Evolutionary conservation across 1,140 invertebrate species (phyloP).

Genomic region (Dendrolimus punctatus): DNA sequence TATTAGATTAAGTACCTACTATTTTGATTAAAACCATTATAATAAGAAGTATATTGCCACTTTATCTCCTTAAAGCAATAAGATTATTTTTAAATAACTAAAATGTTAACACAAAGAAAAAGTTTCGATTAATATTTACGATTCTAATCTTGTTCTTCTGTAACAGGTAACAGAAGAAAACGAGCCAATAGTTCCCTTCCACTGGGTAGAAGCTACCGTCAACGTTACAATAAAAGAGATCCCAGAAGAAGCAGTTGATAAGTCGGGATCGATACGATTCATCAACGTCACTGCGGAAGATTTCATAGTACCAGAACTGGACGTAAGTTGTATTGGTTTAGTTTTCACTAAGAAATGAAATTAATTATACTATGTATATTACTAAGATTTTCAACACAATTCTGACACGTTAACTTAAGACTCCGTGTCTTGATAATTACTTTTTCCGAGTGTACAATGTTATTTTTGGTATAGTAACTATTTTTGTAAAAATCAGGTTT

Average conservation of each 20-base stretch:
- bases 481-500: no score
- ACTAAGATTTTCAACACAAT: no score
- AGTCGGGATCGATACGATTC: constrained; percentile 91
- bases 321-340: constrained; percentile 43
- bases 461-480: no score
- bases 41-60: no score
- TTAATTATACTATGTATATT: no score
- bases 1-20: no score
- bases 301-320: constrained; percentile 79
- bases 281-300: constrained; percentile 86
- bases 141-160: not conserved
- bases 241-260: constrained; percentile 90
- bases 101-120: not conserved
- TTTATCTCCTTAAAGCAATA: no score
- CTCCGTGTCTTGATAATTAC: no score
- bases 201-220: constrained; percentile 84
- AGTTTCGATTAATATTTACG: not conserved
- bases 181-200: constrained; percentile 67
- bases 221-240: constrained; percentile 89
- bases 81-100: not conserved
- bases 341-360: no score
- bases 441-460: no score
- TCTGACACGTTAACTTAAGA: no score
- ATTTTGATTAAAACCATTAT: no score
- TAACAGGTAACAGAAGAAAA: constrained; percentile 73